Base-by-base conservation (phyloP, 2,888 invertebrate species). In the Agrotis clavis region DNA sequence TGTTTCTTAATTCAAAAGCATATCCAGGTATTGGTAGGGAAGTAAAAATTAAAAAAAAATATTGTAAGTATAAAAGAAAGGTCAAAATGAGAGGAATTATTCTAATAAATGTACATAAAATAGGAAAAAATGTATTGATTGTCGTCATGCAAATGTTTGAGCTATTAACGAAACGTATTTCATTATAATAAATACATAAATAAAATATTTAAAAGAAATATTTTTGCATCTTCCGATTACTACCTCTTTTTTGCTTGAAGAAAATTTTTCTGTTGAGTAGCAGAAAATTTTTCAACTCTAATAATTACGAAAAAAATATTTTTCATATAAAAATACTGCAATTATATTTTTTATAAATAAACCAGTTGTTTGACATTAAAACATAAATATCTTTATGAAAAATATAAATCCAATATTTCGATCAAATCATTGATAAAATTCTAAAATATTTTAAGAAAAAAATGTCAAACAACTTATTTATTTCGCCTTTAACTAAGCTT, bases 81-180 rank as follows among this genome's bases (percentile, higher is more conserved):
- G 96, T 96, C 95, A 96, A 95, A 92, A 95, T 92, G 95, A 95
- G 95, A 96, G 95, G 95, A 96, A 95, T 92, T 95, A 95, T 94
- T 92, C 90, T 92, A 92, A 87, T 93, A 93, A 93, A 90, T 95
- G 95, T 95, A 95, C 83, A 95, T 95, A 95, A 92, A 92, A 94
- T 90, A 86, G 86, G 86, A 82, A 87, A 86, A 86, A 74, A 87
- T 90, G 89, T 87, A 87, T 90, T 89, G 91, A 88, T 89, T 90
- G 88, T 88, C 87, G 83, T 93, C 87, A 87, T 88, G 89, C 88
- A 86, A 89, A 84, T 35, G 85, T 89, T 90, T 87, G 86, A 87
- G 83, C 89, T 90, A 88, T 25, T 77, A 72, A 81, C 62, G 59
- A 74, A 78, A 64, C 35, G 64, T 77, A 77, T 71, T 83, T 82